Base-by-base conservation (phyloP, 1,140 invertebrate species). In the Pseudomyrmex concolor region DNA sequence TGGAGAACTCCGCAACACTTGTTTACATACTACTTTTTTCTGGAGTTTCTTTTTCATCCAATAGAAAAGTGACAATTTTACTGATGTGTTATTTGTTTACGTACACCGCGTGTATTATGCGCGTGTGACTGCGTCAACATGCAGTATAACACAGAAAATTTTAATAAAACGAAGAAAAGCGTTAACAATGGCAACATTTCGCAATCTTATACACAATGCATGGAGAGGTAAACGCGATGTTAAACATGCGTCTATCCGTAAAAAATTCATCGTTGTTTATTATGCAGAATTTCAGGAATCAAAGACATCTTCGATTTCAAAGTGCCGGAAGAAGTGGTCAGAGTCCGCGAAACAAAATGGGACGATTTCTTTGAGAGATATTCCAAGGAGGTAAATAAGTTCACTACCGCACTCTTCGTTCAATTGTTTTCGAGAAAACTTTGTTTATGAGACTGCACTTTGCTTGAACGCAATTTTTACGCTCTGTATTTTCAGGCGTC, bases 301-400 rank as follows among this genome's bases (percentile, higher is more conserved):
- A 48, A 57, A 45, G 8, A 22, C 10, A 51, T 12, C 3, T 12
- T 17, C 59, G 22, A 63, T 81, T 84, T 89, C 67, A 0, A 77
- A 64, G 17, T 90, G 67, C 54, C 88, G 2, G 25, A 68, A 59
- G 8, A 88, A 15, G 34, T 88, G 50, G 12, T 90, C 19, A 17
- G 90, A 59, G 3, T 34, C 9, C 68, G 89, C 2, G 13, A 86
- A 60, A 71, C 77, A 63, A 59, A 34, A 15, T 92, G 91, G 89
- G 57, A 86, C 10, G 72, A 62, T 9, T 84, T 91, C 0, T 92
- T 92, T 77, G 50, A 66, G 34, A 91, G 86, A 82, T 92, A 91
- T 67, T 74, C 83, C 3, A 25, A 82, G 34, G 25, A 87, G 22
- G 91, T 92, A 25, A 25, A 83, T 68, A 19, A 54, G 17, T 50